phyloP scores from a whole-genome alignment of 2,797 vertebrate genomes.

The Sciurus carolinensis region DNA sequence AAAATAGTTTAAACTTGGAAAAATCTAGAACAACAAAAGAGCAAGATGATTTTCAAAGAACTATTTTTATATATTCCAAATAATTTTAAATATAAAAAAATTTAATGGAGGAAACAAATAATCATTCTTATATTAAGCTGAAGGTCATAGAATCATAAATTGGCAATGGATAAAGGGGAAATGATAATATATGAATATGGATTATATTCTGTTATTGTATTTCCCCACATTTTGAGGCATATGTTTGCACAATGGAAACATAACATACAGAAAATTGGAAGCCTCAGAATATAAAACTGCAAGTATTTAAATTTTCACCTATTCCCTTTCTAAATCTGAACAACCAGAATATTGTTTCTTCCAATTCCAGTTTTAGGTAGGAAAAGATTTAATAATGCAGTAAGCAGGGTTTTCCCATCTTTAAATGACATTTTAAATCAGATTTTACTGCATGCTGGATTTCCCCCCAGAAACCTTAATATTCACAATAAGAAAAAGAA shows the following conservation, averaged over 20 bases:
- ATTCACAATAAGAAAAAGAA: slow-evolving; percentile 49
- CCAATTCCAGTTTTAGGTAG: slow-evolving; percentile 10
- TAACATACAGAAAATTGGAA: not conserved
- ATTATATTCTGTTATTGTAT: not conserved
- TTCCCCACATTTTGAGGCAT: not conserved
- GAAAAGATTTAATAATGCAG: slow-evolving; percentile 76
- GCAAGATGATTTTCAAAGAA: not conserved
- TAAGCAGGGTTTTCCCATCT: slow-evolving; percentile 48
- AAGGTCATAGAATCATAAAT: slow-evolving; percentile 40
- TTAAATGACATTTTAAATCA: slow-evolving; percentile 77
- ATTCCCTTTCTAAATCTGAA: slow-evolving; percentile 70
- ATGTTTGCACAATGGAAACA: not conserved
- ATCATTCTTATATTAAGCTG: not conserved
- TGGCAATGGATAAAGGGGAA: not conserved
- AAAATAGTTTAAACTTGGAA: not conserved
- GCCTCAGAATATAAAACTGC: slow-evolving; percentile 33
- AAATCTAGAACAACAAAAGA: not conserved
- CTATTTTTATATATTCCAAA: not conserved
- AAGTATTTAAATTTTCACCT: slow-evolving; percentile 57
- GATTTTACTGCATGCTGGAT: slow-evolving; percentile 70
- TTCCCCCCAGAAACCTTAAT: slow-evolving; percentile 59
- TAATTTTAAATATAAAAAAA: not conserved
- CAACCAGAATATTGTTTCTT: slow-evolving; percentile 72
- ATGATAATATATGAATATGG: not conserved
- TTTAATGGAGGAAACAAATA: slow-evolving; percentile 5